Conservation (phyloP, 2,113 vertebrate genomes). For the Monopterus albus region DNA sequence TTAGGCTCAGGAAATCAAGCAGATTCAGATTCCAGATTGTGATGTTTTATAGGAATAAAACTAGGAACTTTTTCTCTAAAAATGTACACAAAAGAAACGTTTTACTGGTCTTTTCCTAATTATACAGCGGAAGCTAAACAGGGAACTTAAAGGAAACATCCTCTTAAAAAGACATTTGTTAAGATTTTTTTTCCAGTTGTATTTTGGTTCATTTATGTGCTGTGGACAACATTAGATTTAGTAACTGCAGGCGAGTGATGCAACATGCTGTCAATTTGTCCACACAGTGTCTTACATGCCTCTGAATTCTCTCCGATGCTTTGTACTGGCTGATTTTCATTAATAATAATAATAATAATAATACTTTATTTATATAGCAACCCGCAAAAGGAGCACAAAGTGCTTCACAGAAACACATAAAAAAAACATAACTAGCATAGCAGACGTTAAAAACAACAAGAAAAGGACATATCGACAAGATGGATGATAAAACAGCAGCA, state of each 20-base stretch:
- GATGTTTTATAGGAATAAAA: neutral
- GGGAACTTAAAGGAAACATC: neutral
- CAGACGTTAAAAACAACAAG: no score
- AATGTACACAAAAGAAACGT: neutral
- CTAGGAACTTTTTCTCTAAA: slow-evolving; percentile 4
- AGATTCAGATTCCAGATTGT: neutral
- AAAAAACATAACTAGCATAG: no score
- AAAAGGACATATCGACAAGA: no score
- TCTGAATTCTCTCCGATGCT: slow-evolving; percentile 21
- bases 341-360: no score
- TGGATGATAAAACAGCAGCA: no score
- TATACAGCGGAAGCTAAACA: neutral
- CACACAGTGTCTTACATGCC: slow-evolving; percentile 2
- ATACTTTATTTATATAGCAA: no score
- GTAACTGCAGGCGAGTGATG: slow-evolving; percentile 49
- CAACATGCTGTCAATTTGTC: slow-evolving; percentile 45
- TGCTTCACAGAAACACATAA: no score
- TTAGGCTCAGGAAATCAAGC: slow-evolving; percentile 12
- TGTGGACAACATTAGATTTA: slow-evolving; percentile 1
- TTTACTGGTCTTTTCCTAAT: neutral
- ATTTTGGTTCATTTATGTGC: slow-evolving; percentile 20
- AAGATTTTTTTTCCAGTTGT: no score
- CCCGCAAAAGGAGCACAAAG: no score
- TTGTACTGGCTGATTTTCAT: slow-evolving; percentile 3
- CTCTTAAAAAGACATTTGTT: neutral